Evolutionary conservation across 2,113 vertebrate species (phyloP).

Genomic region (Ellobius talpinus): DNA sequence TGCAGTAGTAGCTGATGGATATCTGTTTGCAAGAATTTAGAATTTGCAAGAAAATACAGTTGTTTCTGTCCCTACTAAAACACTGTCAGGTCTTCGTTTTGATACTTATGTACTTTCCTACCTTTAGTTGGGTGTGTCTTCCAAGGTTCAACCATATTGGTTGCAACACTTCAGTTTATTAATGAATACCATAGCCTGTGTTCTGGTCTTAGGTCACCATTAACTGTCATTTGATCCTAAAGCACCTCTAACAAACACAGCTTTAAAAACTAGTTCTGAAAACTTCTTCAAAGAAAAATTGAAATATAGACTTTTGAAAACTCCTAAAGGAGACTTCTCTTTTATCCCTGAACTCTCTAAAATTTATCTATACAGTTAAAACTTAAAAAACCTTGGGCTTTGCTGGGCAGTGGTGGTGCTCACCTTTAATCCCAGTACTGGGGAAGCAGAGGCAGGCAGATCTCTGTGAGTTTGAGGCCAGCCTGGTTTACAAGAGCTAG

Average conservation of each 20-base stretch:
- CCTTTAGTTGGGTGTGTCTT: neutral
- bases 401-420: too few relatives aligned
- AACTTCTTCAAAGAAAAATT: neutral
- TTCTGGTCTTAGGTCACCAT: neutral
- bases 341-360: neutral
- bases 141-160: neutral
- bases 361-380: neutral
- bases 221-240: slow-evolving; percentile 10
- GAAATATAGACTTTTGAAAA: slow-evolving; percentile 25
- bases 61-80: neutral
- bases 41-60: neutral
- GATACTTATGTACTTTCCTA: neutral
- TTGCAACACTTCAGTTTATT: neutral
- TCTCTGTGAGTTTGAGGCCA: too few relatives aligned
- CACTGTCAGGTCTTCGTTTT: neutral
- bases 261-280: slow-evolving; percentile 33
- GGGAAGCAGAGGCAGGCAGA: too few relatives aligned
- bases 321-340: neutral
- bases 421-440: too few relatives aligned
- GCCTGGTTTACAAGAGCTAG: too few relatives aligned
- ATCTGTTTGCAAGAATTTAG: neutral
- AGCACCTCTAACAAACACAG: slow-evolving; percentile 2
- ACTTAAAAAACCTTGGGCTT: neutral
- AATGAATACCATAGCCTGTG: neutral
- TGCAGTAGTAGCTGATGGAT: neutral